Evolutionary conservation across 2,888 invertebrate genomes (phyloP), one percentile per base, ranked within the genome.

Genomic region (Melolontha melolontha): DNA sequence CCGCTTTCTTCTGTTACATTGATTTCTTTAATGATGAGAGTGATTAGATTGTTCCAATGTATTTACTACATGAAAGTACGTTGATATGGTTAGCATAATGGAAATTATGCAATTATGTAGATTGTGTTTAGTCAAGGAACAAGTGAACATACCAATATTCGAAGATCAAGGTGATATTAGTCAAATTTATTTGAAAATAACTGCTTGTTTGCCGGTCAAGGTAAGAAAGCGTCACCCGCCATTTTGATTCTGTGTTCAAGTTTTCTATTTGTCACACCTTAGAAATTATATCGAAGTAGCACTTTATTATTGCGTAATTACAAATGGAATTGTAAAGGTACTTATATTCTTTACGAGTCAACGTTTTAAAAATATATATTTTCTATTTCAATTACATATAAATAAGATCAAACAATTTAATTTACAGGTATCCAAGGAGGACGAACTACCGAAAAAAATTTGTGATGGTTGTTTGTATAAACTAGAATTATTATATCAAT

Each of bases 161-260:
- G 90, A 89, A 74, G 90, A 89, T 74, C 87, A 88, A 77, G 89
- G 88, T 77, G 89, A 90, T 72, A 82, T 84, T 70, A 81, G 85
- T 75, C 85, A 87, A 77, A 85, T 90, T 75, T 90, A 87, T 79
- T 81, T 88, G 73, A 91, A 91, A 86, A 90, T 91, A 84, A 87
- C 89, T 70, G 85, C 90, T 75, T 91, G 91, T 82, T 86, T 91
- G 80, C 91, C 91, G 81, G 88, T 91, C 80, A 91, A 91, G 90
- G 91, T 91, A 88, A 81, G 82, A 77, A 66, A 62, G 65, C 65
- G 65, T 66, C 69, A 41, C 50, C 54, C 68, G 68, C 68, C 68
- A 68, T 68, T 54, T 68, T 68, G 68, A 29, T 47, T 47, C 40
- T 63, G 40, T 66, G 59, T 57, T 62, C n/a, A n/a, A 47, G 29